phyloP scores from a whole-genome alignment of 2,888 invertebrate species.

The Byasa hedistus region DNA sequence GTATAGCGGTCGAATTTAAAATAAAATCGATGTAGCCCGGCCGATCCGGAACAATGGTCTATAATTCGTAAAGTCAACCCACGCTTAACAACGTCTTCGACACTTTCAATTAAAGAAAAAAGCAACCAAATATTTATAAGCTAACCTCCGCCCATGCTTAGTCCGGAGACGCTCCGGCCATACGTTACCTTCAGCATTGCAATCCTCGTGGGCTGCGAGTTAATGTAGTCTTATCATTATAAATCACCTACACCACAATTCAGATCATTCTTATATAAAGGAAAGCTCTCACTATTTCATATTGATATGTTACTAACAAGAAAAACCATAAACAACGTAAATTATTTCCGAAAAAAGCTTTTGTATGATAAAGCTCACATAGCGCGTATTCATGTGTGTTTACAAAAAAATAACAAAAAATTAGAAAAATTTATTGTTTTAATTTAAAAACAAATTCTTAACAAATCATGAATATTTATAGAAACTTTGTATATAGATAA shows the following conservation, averaged over 20 bases:
- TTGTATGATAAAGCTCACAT: too few relatives aligned
- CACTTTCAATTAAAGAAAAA: constrained; percentile 55
- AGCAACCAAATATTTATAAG: constrained; percentile 41
- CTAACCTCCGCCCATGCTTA: constrained; percentile 35
- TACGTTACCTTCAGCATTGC: constrained; percentile 27
- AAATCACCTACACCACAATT: neutral
- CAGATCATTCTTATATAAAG: neutral
- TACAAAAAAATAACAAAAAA: too few relatives aligned
- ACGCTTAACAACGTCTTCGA: constrained; percentile 48
- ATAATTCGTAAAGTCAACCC: constrained; percentile 63
- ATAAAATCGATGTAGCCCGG: constrained; percentile 40
- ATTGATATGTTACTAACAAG: neutral
- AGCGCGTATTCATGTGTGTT: too few relatives aligned
- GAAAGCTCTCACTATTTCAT: constrained; percentile 21
- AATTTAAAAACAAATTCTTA: too few relatives aligned
- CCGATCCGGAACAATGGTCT: constrained; percentile 59
- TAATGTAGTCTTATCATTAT: constrained; percentile 1
- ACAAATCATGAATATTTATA: too few relatives aligned
- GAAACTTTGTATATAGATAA: too few relatives aligned
- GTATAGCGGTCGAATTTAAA: constrained; percentile 34
- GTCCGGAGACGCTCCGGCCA: constrained; percentile 37
- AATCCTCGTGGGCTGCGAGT: constrained; percentile 8
- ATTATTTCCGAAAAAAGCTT: too few relatives aligned
- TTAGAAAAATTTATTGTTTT: too few relatives aligned
- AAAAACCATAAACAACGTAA: neutral